Evolutionary conservation across 2,888 invertebrate genomes (phyloP), one percentile per base, ranked within the genome.

Genomic region (Macrophya annulata): DNA sequence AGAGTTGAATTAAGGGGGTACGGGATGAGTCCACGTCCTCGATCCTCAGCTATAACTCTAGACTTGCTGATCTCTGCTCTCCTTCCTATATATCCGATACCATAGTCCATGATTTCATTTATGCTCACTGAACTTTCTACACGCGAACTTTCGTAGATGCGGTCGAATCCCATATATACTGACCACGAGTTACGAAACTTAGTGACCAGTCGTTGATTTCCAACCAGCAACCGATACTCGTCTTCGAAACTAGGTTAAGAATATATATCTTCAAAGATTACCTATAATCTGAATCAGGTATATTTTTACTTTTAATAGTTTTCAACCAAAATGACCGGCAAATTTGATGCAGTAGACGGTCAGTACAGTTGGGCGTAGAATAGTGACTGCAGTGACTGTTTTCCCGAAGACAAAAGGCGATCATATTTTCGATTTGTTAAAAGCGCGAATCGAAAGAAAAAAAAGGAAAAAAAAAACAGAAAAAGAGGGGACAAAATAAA

Each of bases 1-100:
- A 77, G 85, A 77, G 71, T 84, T 21, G 77, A 79, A 82, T 76
- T 81, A 68, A 81, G 31, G 45, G 25, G 84, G 84, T 31, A 84
- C 17, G 71, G 71, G 43, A 68, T 43, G 62, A 74, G 51, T 81
- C 45, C 71, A 55, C 43, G 37, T 68, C 51, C 62, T 21, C 62
- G 40, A 59, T 43, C 43, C 72, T 45, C 15, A 2, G 45, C 51
- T 81, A 43, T 62, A 59, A 62, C 43, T 81, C 43, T 25, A 31
- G 62, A 81, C 81, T 40, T 43, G 62, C 81, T 77, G 77, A 77
- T 77, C 77, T 77, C 77, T 81, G 40, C 81, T 62, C 21, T 62
- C n/a, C 81, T 77, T 37, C 43, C 10, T 21, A 31, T 3, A 55
- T 51, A 62, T n/a, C 21, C 81, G 21, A 43, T 1, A 15, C 43